Evolutionary conservation across 1,140 invertebrate species (phyloP).

Genomic region (Thrips palmi): DNA sequence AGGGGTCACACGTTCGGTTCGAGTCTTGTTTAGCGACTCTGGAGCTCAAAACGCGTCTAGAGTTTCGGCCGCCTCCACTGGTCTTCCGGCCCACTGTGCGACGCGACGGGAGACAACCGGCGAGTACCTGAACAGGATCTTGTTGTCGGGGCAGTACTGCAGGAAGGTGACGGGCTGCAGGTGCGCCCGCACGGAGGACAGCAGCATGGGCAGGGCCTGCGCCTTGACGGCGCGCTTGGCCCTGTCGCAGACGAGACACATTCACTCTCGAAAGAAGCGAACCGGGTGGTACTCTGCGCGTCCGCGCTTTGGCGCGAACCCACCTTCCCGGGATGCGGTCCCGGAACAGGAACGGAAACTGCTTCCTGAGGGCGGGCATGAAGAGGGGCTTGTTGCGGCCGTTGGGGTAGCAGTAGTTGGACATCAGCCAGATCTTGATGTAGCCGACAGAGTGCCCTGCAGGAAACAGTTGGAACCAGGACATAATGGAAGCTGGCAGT

Average conservation of each 20-base stretch:
- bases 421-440: slow-evolving; percentile 50
- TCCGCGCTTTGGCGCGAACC: too few species aligned
- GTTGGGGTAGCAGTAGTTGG: slow-evolving; percentile 29
- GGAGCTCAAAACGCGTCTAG: slow-evolving; percentile 5
- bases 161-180: slow-evolving; percentile 35
- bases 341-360: slow-evolving; percentile 50
- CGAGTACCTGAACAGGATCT: slow-evolving; percentile 10
- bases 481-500: too few species aligned
- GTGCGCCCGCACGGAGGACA: slow-evolving; percentile 42
- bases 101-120: too few species aligned
- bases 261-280: too few species aligned
- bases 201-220: slow-evolving; percentile 39
- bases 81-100: slow-evolving; percentile 5
- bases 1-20: slow-evolving; percentile 1
- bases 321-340: slow-evolving; percentile 34
- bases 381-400: slow-evolving; percentile 21
- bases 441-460: slow-evolving; percentile 40
- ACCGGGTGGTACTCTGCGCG: too few species aligned
- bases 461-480: slow-evolving; percentile 10
- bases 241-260: too few species aligned
- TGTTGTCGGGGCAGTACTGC: slow-evolving; percentile 32
- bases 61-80: slow-evolving; percentile 4
- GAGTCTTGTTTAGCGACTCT: neutral
- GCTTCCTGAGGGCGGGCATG: slow-evolving; percentile 34
- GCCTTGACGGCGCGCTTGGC: slow-evolving; percentile 36